Evolutionary conservation across 2,797 vertebrate genomes (phyloP), one percentile per base, ranked within the genome.

Genomic region (Sparidentex hasta): DNA sequence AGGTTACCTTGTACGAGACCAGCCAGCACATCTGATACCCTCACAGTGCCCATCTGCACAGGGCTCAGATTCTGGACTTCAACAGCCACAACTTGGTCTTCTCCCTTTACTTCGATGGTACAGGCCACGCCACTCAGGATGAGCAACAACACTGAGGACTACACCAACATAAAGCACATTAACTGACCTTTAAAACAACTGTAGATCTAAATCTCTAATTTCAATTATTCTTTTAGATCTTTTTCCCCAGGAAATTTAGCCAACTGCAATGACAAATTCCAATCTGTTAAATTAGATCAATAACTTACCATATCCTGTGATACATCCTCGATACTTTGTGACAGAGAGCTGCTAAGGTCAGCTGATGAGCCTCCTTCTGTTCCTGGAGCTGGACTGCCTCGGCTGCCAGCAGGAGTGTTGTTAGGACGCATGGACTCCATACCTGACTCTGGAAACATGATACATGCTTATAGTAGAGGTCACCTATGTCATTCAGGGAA

Each of bases 141-240:
- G 89, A 99, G 73, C 69, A 97, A 75, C 17, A 99, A 84, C 80
- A 98, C 96, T 1, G 97, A 98, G 12, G 97, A 96, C 98, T 99
- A 89, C 5, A 87, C 87, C 21, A 80, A 78, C 62, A 38, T 38
- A 9, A 38, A 89, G 77, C 0, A 4, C 29, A 63, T 18, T 8
- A 63, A 47, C 9, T 55, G 47, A 70, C n/a, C 67, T 50, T 50
- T 16, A 27, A 63, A 38, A 17, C 6, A 23, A 23, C 11, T 47
- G 18, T n/a, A 27, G n/a, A 62, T 23, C 71, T 14, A 54, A 3
- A 68, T 71, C 63, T 50, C 5, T 54, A 55, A 9, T 43, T 74
- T 38, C 11, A 25, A 29, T 12, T 20, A 27, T 47, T 58, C 9
- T 5, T 41, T 46, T 0, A 62, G 14, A 18, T n/a, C 9, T 56